A percentile compares a stretch with the other conserved stretches of the same genome.
These are phyloP conservation scores for Glaucopsyche alexis DNA, from an alignment of 2,888 invertebrate genomes.

Conservation along the genomic window DNA sequence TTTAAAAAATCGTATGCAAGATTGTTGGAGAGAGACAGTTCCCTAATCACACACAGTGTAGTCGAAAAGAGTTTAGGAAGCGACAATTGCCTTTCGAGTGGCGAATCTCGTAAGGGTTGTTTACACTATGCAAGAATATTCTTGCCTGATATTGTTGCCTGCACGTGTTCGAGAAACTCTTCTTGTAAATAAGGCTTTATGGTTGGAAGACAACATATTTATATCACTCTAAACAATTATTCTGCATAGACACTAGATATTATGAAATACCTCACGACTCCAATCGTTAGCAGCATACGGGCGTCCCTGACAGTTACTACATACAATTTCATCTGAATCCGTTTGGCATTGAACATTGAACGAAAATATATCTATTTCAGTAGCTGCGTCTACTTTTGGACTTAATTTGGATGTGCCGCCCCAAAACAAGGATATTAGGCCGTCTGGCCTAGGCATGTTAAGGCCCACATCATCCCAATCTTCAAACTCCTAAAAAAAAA, in stretches of 20 bases:
- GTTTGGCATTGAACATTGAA: conserved; percentile 68
- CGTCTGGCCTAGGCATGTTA: conserved; percentile 90
- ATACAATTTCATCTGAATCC: conserved; percentile 64
- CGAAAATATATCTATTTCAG: conserved; percentile 64
- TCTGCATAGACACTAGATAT: background rate
- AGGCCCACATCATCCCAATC: conserved; percentile 96
- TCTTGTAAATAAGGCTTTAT: no score
- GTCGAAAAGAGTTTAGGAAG: no score
- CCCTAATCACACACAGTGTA: no score
- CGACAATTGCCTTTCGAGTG: no score
- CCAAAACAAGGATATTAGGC: conserved; percentile 84
- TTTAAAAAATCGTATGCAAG: no score
- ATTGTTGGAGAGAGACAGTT: no score
- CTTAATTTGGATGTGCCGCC: conserved; percentile 67
- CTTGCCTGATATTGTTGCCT: no score
- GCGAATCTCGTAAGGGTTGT: no score
- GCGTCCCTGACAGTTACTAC: conserved; percentile 68
- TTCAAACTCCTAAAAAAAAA: conserved; percentile 85
- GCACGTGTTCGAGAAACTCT: no score
- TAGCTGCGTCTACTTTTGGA: conserved; percentile 66
- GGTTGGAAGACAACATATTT: no score
- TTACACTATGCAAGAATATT: no score
- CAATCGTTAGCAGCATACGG: conserved; percentile 63
- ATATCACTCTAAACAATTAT: no score
- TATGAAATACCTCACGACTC: conserved; percentile 64